Base-by-base conservation (phyloP, 2,113 vertebrate genomes). In the Dunckerocampus dactyliophorus region DNA sequence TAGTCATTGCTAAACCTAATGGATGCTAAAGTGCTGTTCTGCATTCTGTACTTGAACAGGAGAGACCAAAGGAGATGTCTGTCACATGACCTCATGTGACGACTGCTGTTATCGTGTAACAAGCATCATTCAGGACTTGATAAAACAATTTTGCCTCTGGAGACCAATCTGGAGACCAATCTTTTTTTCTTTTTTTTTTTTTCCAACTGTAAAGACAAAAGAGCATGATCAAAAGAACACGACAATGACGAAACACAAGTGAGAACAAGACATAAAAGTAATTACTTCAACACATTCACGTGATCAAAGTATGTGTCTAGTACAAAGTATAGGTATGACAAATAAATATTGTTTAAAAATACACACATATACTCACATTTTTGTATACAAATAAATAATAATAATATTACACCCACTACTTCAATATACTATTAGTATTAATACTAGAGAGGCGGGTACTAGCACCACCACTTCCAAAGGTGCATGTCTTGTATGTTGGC, bases 41-140 rank as follows among this genome's bases (percentile, higher is more conserved):
- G 37, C 54, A 56, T 56, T 56, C 14, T 11, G 19, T 56, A 56
- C 37, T 6, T 20, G 34, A 17, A 56, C 12, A 56, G 19, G 54
- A 42, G 54, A 56, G 31, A 49, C 49, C 6, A 51, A 14, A 51
- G 20, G 22, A 51, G 22, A 24, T 28, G 49, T 43, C 39, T 43
- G 39, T 51, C 49, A 56, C 54, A 43, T 56, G 54, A 56, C 37
- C 34, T 56, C 42, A 20, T 43, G n/a, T 56, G 34, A 43, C 13
- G 13, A 42, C 37, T 21, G 37, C 19, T 56, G 34, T 56, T 39
- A 3, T 43, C 13, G 13, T 14, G 39, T 43, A 43, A 43, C 39
- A 14, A 43, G 11, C 39, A 43, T 43, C 39, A 43, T 43, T n/a
- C 39, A 14, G 6, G 54, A 56, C 21, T 42, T 56, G 19, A 19